Conservation (phyloP, 2,888 invertebrate genomes). For the Seladonia tumulorum region DNA sequence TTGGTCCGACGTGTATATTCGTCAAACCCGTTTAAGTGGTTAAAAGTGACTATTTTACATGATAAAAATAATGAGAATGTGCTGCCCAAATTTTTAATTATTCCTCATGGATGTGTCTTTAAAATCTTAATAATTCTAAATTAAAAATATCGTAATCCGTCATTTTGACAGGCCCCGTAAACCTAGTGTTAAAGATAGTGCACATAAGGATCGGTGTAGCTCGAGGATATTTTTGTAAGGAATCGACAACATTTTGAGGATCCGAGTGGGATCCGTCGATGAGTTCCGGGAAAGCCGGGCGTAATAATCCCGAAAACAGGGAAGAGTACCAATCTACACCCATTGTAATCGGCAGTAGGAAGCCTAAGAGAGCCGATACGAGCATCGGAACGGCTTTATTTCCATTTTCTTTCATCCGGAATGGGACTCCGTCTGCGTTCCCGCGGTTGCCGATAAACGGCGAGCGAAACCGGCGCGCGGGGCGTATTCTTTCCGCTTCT, state of each 20-base stretch:
- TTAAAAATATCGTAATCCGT: too few species aligned
- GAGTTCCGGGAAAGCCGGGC: neutral
- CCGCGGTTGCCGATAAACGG: conserved; percentile 14
- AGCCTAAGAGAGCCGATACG: neutral
- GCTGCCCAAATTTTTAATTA: too few species aligned
- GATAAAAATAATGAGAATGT: too few species aligned
- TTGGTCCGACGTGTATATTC: too few species aligned
- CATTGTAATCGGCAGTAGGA: neutral
- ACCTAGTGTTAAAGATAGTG: neutral
- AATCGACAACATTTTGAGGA: neutral
- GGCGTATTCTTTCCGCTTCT: neutral
- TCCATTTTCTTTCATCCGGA: conserved; percentile 6
- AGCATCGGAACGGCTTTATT: neutral
- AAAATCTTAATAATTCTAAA: too few species aligned
- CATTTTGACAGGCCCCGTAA: too few species aligned
- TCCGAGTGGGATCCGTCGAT: neutral
- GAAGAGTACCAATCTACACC: neutral
- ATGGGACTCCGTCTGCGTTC: neutral
- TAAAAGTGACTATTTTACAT: too few species aligned
- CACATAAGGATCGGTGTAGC: too few species aligned
- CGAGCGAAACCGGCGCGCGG: neutral
- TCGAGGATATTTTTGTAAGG: neutral
- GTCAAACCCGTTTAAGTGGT: too few species aligned
- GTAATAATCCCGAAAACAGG: neutral
- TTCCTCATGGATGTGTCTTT: too few species aligned